Conservation (phyloP, 2,888 invertebrate genomes). For the Monochamus alternatus region DNA sequence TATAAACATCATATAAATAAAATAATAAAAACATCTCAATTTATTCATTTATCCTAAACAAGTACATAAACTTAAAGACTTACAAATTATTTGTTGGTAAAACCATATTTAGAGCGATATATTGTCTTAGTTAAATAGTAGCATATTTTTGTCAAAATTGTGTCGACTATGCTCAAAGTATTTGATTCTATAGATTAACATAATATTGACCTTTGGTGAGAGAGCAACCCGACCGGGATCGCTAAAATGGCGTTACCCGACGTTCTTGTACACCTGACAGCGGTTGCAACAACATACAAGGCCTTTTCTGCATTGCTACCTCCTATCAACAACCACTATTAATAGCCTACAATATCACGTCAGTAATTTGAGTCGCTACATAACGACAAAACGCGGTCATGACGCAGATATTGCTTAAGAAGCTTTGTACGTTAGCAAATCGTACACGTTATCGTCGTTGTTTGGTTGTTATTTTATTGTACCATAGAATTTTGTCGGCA, state of each 20-base stretch:
- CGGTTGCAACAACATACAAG: constrained; percentile 38
- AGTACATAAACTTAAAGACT: too few species aligned
- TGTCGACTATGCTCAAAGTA: too few species aligned
- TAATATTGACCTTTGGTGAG: constrained; percentile 16
- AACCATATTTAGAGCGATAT: too few species aligned
- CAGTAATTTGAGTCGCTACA: constrained; percentile 27
- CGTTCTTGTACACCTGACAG: constrained; percentile 39
- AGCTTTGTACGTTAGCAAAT: background rate
- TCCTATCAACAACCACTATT: constrained; percentile 34
- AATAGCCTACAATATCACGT: constrained; percentile 38
- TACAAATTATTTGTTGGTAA: too few species aligned
- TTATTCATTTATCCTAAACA: too few species aligned
- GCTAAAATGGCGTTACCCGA: constrained; percentile 30
- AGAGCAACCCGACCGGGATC: background rate
- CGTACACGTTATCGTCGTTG: background rate
- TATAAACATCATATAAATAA: too few species aligned
- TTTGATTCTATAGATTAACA: too few species aligned
- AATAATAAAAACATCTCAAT: too few species aligned
- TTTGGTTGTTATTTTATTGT: background rate
- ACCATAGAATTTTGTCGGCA: too few species aligned
- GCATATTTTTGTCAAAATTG: too few species aligned
- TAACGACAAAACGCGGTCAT: constrained; percentile 35
- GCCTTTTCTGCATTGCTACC: constrained; percentile 36
- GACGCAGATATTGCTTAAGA: constrained; percentile 24
- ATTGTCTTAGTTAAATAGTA: too few species aligned